A percentile compares a stretch with the other conserved stretches of the same genome.
phyloP scores from a whole-genome alignment of 2,113 vertebrate species.

The Dasyornis broadbenti region DNA sequence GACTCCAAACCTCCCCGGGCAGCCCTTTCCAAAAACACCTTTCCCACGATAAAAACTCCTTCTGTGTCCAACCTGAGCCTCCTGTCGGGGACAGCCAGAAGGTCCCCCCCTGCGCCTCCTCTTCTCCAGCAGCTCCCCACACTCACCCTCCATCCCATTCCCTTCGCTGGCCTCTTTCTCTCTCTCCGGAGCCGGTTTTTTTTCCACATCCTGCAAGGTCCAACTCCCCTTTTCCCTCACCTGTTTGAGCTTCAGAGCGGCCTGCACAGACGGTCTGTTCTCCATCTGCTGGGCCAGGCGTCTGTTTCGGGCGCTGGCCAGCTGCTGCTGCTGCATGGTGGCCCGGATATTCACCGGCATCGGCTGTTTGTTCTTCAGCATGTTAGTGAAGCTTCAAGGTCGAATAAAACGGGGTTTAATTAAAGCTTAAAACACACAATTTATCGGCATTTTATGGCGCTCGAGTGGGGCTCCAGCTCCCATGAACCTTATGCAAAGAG shows the following conservation, averaged over 20 bases:
- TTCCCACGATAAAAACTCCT: not conserved
- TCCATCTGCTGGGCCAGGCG: conserved; percentile 99
- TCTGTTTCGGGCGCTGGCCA: conserved; percentile 96
- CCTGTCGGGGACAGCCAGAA: fast-evolving
- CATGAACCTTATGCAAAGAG: conserved; percentile 67
- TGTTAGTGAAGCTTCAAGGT: conserved; percentile 99
- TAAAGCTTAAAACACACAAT: conserved; percentile 76
- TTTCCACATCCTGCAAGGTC: not conserved
- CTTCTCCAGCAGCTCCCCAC: not conserved
- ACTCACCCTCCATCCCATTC: not conserved
- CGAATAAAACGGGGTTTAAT: conserved; percentile 87
- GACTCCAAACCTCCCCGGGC: not conserved
- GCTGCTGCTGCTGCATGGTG: conserved; percentile 95
- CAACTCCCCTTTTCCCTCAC: conserved; percentile 65
- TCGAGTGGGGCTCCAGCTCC: conserved; percentile 75
- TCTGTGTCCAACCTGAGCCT: fast-evolving
- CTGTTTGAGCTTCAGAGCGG: conserved; percentile 95
- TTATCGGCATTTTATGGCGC: conserved; percentile 76
- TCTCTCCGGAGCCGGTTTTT: not conserved
- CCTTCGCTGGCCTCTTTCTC: not conserved
- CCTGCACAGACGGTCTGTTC: conserved; percentile 96
- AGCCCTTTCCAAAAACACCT: not conserved
- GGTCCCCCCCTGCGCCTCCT: fast-evolving
- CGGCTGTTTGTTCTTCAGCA: conserved; percentile 99
- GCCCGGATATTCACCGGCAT: conserved; percentile 94